phyloP scores from a whole-genome alignment of 2,797 vertebrate species.

The Anabas testudineus region DNA sequence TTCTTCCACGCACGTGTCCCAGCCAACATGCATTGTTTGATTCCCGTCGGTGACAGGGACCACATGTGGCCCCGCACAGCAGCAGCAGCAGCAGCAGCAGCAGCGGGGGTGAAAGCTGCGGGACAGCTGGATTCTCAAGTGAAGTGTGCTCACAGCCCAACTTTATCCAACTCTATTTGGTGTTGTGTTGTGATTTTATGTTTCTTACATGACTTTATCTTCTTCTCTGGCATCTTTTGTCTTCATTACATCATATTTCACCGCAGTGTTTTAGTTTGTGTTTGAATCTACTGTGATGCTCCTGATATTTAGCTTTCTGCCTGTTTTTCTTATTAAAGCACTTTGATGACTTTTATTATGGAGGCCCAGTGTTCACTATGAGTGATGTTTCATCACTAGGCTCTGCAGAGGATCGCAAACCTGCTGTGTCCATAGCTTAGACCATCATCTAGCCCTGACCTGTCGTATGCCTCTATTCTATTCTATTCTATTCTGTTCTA shows the following conservation, averaged over 20 bases:
- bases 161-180: not conserved
- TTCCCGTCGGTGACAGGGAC: slow-evolving; percentile 2
- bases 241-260: too few relatives aligned
- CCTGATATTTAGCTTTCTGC: too few relatives aligned
- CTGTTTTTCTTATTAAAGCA: too few relatives aligned
- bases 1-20: not conserved
- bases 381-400: too few relatives aligned
- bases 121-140: not conserved
- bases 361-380: too few relatives aligned
- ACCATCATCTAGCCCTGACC: too few relatives aligned
- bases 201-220: not conserved
- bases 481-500: not conserved
- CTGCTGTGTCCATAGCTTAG: too few relatives aligned
- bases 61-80: slow-evolving; percentile 33
- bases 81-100: slow-evolving; percentile 2
- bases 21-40: slow-evolving; percentile 29
- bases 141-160: not conserved
- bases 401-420: too few relatives aligned
- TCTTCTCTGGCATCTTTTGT: too few relatives aligned
- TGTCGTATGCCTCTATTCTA: too few relatives aligned
- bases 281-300: not conserved
- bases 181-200: too few relatives aligned
- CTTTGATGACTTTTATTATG: too few relatives aligned
- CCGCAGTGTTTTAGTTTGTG: not conserved
- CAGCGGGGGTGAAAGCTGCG: not conserved